These are phyloP conservation scores for Icerya purchasi DNA, from an alignment of 2,888 invertebrate species.

Conservation along the genomic window DNA sequence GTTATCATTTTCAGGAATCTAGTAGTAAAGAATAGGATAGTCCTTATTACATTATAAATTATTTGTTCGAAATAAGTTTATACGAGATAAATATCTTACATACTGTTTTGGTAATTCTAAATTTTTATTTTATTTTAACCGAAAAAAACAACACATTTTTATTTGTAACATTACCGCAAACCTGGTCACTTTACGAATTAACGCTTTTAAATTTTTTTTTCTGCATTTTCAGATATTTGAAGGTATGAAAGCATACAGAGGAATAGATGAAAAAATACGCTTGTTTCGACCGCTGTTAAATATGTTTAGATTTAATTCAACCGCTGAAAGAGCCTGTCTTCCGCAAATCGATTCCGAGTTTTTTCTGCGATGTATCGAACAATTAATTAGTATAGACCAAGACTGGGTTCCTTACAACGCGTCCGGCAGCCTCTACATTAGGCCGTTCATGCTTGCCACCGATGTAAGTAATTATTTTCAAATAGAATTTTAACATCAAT, in stretches of 20 bases:
- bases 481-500: no score
- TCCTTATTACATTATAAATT: no score
- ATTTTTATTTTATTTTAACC: neutral
- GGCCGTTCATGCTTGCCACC: slow-evolving; percentile 88
- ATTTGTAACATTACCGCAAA: no score
- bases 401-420: slow-evolving; percentile 94
- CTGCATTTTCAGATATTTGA: slow-evolving; percentile 61
- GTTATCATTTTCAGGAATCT: no score
- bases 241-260: slow-evolving; percentile 92
- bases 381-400: slow-evolving; percentile 74
- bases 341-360: slow-evolving; percentile 77
- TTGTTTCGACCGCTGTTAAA: slow-evolving; percentile 89
- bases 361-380: slow-evolving; percentile 58
- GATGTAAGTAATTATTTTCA: slow-evolving; percentile 67
- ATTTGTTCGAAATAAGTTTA: no score
- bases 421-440: slow-evolving; percentile 76
- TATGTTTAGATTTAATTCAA: slow-evolving; percentile 75
- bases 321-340: slow-evolving; percentile 62
- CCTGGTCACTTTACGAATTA: no score
- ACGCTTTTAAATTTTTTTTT: no score
- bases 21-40: no score
- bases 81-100: no score
- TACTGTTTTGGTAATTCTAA: neutral
- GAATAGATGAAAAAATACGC: slow-evolving; percentile 73
- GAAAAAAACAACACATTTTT: neutral